Evolutionary conservation across 2,888 invertebrate species (phyloP).

Genomic region (Apodemia mormo): DNA sequence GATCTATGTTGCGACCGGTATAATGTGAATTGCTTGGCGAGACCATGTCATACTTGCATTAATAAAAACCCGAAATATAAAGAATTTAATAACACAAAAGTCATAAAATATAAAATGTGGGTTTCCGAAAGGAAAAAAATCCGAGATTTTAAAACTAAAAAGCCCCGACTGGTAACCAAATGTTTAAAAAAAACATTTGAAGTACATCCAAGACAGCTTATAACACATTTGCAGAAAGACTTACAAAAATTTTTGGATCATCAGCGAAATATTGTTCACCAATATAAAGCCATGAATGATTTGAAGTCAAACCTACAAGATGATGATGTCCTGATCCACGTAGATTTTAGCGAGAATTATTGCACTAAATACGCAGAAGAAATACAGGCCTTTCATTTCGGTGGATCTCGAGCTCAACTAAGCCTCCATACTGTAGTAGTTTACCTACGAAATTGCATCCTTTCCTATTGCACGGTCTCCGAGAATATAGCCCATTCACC

Average conservation of each 20-base stretch:
- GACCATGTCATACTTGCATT: conserved; percentile 33
- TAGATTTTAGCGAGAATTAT: conserved; percentile 56
- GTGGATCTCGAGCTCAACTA: conserved; percentile 46
- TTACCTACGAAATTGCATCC: conserved; percentile 36
- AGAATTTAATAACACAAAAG: too few relatives aligned
- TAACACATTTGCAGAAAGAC: too few relatives aligned
- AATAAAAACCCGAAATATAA: conserved; percentile 14
- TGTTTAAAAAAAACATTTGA: too few relatives aligned
- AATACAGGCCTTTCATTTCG: conserved; percentile 54
- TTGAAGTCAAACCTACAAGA: conserved; percentile 34
- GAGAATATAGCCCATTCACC: conserved; percentile 47
- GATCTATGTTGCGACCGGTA: conserved; percentile 31
- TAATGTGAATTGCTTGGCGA: conserved; percentile 38
- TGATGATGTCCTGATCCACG: conserved; percentile 35
- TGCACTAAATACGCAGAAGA: conserved; percentile 40
- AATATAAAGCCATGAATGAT: too few relatives aligned
- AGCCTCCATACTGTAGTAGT: conserved; percentile 53
- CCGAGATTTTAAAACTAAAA: too few relatives aligned
- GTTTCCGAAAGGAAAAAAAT: too few relatives aligned
- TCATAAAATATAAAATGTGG: too few relatives aligned
- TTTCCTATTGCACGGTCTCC: conserved; percentile 44
- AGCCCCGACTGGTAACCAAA: too few relatives aligned
- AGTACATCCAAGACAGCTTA: too few relatives aligned
- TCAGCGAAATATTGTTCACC: too few relatives aligned
- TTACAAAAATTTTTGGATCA: too few relatives aligned